Conservation (phyloP, 2,888 invertebrate species). For the Euproctis similis region DNA sequence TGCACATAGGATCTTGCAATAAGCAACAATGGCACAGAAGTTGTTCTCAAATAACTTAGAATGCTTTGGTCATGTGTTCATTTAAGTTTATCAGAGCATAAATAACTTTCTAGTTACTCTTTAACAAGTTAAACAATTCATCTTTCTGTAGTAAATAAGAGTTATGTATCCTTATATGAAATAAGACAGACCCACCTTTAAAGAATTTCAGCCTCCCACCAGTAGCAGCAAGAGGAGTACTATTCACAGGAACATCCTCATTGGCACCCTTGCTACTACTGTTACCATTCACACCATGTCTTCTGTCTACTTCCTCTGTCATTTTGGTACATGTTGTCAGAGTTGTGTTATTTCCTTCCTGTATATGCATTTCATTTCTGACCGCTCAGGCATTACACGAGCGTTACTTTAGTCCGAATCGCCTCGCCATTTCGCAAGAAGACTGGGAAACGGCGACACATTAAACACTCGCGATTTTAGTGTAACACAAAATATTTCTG, state of each 20-base stretch:
- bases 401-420: conserved; percentile 63
- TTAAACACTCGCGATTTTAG: conserved; percentile 49
- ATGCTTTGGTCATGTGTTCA: conserved; percentile 51
- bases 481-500: conserved; percentile 57
- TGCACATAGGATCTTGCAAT: conserved; percentile 54
- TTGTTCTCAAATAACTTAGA: conserved; percentile 60
- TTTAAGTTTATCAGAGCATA: conserved; percentile 70
- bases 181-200: conserved; percentile 78
- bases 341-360: conserved; percentile 78
- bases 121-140: conserved; percentile 20
- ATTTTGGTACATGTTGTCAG: conserved; percentile 83
- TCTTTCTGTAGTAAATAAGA: too few relatives aligned
- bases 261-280: conserved; percentile 74
- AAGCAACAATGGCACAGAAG: conserved; percentile 60
- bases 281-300: conserved; percentile 83
- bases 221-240: conserved; percentile 62
- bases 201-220: conserved; percentile 88
- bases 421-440: conserved; percentile 65
- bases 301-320: conserved; percentile 81
- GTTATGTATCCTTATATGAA: too few relatives aligned
- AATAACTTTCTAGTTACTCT: conserved; percentile 71
- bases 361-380: conserved; percentile 81
- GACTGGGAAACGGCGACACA: conserved; percentile 45
- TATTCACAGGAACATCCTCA: conserved; percentile 66
- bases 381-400: conserved; percentile 70